Conservation (phyloP, 2,113 vertebrate genomes). For the Elephas maximus region DNA sequence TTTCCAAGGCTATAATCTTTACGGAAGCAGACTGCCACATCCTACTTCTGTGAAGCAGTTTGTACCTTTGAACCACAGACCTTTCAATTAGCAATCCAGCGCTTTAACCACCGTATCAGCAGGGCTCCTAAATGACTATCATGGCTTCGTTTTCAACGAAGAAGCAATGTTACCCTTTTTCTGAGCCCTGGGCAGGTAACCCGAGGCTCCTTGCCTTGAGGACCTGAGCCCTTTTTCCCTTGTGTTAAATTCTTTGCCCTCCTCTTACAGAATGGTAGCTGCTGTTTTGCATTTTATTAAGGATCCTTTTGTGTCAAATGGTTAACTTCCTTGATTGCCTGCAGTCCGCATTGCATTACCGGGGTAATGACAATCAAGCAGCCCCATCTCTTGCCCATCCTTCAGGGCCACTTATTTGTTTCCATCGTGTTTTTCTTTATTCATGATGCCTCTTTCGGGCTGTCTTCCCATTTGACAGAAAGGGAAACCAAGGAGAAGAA, state of each 20-base stretch:
- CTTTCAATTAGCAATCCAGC: not conserved
- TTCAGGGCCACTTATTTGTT: not conserved
- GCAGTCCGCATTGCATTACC: fast-evolving
- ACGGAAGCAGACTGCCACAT: not conserved
- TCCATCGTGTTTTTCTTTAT: not conserved
- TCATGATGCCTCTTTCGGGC: not conserved
- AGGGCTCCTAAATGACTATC: not conserved
- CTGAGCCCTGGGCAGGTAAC: not conserved
- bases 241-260: not conserved
- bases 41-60: not conserved
- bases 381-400: not conserved
- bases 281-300: not conserved
- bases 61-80: not conserved
- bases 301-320: not conserved
- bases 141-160: not conserved
- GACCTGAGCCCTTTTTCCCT: not conserved
- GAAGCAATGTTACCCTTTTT: not conserved
- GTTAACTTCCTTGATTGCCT: not conserved
- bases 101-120: not conserved
- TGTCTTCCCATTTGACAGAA: not conserved
- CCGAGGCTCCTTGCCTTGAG: not conserved
- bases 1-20: not conserved
- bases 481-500: slow-evolving; percentile 24
- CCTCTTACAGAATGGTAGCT: not conserved
- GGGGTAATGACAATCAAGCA: not conserved